Evolutionary conservation across 1,140 invertebrate species (phyloP).

Genomic region (Macrobrachium nipponense): DNA sequence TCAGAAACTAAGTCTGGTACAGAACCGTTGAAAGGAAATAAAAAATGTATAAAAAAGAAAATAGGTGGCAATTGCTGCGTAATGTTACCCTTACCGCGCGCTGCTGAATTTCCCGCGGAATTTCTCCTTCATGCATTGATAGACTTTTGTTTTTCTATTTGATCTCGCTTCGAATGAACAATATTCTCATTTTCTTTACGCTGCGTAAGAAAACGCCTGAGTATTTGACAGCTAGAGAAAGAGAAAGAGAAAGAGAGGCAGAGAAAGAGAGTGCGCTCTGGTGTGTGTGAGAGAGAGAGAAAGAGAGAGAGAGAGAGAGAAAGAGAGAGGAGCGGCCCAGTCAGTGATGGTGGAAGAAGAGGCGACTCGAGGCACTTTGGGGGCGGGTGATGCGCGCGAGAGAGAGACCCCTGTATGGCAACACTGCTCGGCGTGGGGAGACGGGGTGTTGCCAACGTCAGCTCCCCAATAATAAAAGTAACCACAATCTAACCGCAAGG

Average conservation of each 20-base stretch:
- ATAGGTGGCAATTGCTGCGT: no score
- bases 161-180: no score
- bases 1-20: no score
- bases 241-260: not conserved
- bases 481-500: slow-evolving; percentile 61
- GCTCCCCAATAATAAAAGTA: slow-evolving; percentile 61
- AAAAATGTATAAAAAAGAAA: no score
- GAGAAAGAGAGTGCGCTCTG: not conserved
- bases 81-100: no score
- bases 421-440: slow-evolving; percentile 29
- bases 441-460: slow-evolving; percentile 39
- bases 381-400: not conserved
- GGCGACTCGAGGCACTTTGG: not conserved
- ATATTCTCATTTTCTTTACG: no score
- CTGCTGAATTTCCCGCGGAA: no score
- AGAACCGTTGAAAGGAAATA: no score
- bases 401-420: slow-evolving; percentile 23
- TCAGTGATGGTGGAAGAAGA: not conserved
- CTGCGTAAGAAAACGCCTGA: not conserved
- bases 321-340: slow-evolving; percentile 17
- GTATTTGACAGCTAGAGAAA: not conserved
- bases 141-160: no score
- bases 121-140: no score
- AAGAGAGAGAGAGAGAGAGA: not conserved
- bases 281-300: not conserved